Evolutionary conservation across 2,797 vertebrate genomes (phyloP), one percentile per base, ranked within the genome.

Genomic region (Kryptopterus vitreolus): DNA sequence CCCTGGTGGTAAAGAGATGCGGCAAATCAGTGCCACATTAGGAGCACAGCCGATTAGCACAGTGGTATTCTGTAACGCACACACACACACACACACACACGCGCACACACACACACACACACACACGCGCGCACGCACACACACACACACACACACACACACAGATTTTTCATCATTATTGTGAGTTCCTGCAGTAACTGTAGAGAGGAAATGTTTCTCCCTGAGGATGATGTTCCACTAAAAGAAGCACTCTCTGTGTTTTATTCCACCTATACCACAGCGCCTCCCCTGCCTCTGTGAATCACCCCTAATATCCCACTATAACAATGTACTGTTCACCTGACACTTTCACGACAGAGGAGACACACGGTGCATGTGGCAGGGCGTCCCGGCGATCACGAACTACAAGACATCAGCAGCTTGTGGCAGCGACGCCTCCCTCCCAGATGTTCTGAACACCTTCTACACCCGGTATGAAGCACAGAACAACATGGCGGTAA

Each of bases 21-120:
- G 91, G 91, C 91, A 94, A 93, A 93, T 94, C 92, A 93, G 91
- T 85, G 85, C 87, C 81, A 85, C 91, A 92, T 93, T 94, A 93
- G 90, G 88, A 93, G 91, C 91, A 91, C 86, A 89, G 89, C 89
- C 92, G 93, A 93, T 93, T 93, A 93, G 91, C 88, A 87, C 89
- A 69, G 81, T 87, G 89, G 91, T 90, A 90, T 89, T 89, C 20
- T 71, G 58, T 50, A 74, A 74, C 48, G 77, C 72, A 70, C 38
- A 90, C 87, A 82, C 80, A 73, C 85, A 77, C 66, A 76, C 48
- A 75, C 84, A 70, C 57, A 46, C 71, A 76, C 22, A 68, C 55
- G 38, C 20, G 22, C 24, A 35, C 20, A 65, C 62, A 35, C 59
- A 62, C 18, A 31, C 58, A 29, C 18, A 55, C 53, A 55, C 0